Evolutionary conservation across 2,888 invertebrate genomes (phyloP).

Genomic region (Tenthredo mesomela): DNA sequence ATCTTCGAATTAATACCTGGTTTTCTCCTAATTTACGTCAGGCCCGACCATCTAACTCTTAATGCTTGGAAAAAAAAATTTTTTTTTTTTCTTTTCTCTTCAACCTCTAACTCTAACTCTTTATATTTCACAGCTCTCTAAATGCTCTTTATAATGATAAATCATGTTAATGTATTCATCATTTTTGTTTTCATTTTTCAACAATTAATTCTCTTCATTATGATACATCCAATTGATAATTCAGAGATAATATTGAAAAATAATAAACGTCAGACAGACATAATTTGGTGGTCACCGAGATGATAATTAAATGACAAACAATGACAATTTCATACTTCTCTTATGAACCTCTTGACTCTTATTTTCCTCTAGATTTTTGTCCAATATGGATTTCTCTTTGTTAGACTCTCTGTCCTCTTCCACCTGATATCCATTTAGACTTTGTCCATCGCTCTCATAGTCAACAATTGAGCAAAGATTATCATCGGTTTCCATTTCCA

Average conservation of each 20-base stretch:
- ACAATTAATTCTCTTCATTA: neutral
- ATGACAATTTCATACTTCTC: neutral
- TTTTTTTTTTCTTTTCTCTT: neutral
- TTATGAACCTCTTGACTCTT: neutral
- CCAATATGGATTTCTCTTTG: neutral
- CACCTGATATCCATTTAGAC: neutral
- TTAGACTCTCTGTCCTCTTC: neutral
- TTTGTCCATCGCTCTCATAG: neutral
- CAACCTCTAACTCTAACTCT: neutral
- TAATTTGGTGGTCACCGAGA: neutral
- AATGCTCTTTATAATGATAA: neutral
- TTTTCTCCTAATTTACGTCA: neutral
- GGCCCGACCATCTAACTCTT: constrained; percentile 24
- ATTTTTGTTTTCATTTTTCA: neutral
- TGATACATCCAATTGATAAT: neutral
- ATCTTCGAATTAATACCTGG: neutral
- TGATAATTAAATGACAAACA: neutral
- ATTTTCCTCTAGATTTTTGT: neutral
- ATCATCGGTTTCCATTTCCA: neutral
- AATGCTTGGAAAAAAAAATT: neutral
- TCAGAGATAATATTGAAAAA: neutral
- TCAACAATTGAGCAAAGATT: neutral
- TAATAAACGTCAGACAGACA: neutral
- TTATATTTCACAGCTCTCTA: neutral
- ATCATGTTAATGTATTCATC: neutral